Evolutionary conservation across 2,888 invertebrate genomes (phyloP).

Genomic region (Nasonovia ribisnigri): DNA sequence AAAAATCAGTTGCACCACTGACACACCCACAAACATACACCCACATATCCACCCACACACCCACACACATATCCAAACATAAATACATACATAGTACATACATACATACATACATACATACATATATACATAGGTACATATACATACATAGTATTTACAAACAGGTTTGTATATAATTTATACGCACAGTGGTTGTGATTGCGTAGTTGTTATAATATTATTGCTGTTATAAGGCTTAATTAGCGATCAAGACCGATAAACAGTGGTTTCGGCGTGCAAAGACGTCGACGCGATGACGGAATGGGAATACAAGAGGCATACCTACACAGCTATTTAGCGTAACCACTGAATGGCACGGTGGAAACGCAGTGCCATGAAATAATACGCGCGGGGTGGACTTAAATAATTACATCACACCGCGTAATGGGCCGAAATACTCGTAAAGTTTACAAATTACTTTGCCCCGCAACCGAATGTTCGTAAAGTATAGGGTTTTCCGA

Average conservation of each 20-base stretch:
- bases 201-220: neutral
- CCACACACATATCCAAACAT: too few species aligned
- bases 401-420: conserved; percentile 51
- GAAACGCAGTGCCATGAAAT: neutral
- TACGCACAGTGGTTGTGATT: neutral
- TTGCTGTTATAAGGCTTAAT: conserved; percentile 11
- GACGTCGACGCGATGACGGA: neutral
- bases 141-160: too few species aligned
- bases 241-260: conserved; percentile 30
- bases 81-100: neutral
- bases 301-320: conserved; percentile 7
- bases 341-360: neutral
- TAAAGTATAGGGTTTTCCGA: conserved; percentile 60
- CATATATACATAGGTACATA: neutral
- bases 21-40: neutral
- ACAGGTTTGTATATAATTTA: neutral
- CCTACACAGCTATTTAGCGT: neutral
- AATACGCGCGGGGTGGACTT: conserved; percentile 3
- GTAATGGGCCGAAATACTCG: conserved; percentile 41
- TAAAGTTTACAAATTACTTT: conserved; percentile 57
- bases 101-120: neutral
- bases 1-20: neutral
- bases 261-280: neutral
- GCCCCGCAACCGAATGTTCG: conserved; percentile 46
- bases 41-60: neutral